phyloP scores from a whole-genome alignment of 2,113 vertebrate genomes.

The Peromyscus polionotus region DNA sequence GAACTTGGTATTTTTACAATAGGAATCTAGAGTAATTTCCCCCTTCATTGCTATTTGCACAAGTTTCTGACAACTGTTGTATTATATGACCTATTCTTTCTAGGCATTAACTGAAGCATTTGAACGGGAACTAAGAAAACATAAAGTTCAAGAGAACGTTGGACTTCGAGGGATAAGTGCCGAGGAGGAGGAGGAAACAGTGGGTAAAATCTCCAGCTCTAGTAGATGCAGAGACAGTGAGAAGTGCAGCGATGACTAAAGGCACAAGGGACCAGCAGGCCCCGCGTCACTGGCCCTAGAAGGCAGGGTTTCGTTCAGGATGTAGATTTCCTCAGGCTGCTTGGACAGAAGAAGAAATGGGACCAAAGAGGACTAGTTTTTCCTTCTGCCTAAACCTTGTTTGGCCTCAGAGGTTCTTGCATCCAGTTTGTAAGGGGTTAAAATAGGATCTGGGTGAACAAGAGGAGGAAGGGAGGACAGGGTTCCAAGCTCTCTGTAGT shows the following conservation, averaged over 20 bases:
- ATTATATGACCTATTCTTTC: constrained; percentile 62
- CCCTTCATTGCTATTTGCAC: neutral
- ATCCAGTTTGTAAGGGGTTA: neutral
- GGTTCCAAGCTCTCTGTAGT: neutral
- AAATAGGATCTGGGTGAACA: constrained; percentile 2
- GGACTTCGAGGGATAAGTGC: constrained; percentile 87
- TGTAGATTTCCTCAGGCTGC: neutral
- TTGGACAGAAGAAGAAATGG: neutral
- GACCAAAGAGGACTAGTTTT: constrained; percentile 13
- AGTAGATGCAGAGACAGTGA: constrained; percentile 24
- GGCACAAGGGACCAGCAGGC: neutral
- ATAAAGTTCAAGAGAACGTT: constrained; percentile 87
- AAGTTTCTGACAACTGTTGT: constrained; percentile 18
- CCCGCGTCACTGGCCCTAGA: neutral
- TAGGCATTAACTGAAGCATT: constrained; percentile 89
- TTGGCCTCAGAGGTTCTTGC: constrained; percentile 16
- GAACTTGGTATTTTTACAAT: neutral
- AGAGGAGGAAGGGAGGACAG: constrained; percentile 9
- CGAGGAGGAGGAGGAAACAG: constrained; percentile 84
- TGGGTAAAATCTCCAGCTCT: constrained; percentile 76
- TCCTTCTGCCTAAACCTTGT: neutral
- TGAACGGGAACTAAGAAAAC: constrained; percentile 90
- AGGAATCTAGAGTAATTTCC: neutral
- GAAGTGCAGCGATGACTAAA: constrained; percentile 8
- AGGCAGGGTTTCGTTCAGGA: constrained; percentile 9